These are phyloP conservation scores for Vombatus ursinus DNA, from an alignment of 2,113 vertebrate genomes.

Conservation along the genomic window DNA sequence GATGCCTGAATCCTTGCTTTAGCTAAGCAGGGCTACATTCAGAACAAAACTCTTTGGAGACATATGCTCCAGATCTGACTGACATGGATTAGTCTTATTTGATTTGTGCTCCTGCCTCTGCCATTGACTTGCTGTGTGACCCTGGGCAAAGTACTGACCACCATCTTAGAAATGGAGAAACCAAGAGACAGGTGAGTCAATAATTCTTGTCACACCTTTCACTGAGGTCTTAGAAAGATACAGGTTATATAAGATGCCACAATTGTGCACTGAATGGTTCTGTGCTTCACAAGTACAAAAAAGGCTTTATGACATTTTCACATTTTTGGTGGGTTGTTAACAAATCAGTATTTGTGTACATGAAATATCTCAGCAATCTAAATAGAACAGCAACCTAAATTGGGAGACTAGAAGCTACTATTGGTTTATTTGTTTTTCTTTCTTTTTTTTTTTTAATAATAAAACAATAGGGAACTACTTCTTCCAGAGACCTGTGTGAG, in stretches of 20 bases:
- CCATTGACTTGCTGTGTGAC: neutral
- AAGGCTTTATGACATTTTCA: neutral
- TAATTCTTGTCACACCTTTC: neutral
- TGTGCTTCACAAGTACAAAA: neutral
- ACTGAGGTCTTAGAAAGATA: neutral
- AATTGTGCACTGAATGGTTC: neutral
- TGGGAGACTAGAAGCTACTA: neutral
- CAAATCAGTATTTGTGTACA: neutral
- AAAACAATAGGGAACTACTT: neutral
- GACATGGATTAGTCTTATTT: neutral
- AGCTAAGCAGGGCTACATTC: neutral
- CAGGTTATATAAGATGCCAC: neutral
- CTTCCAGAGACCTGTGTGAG: neutral
- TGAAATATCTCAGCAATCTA: neutral
- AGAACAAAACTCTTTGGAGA: neutral
- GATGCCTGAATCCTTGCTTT: neutral
- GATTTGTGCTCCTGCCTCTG: neutral
- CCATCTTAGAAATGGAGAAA: neutral
- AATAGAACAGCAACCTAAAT: neutral
- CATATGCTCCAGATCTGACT: neutral
- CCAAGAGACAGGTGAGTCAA: neutral
- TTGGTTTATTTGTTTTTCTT: neutral
- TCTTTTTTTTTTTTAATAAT: neutral
- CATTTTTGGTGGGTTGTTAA: neutral
- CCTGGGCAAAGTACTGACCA: neutral